Conservation (phyloP, 2,888 invertebrate species). For the Cheilosia urbana region DNA sequence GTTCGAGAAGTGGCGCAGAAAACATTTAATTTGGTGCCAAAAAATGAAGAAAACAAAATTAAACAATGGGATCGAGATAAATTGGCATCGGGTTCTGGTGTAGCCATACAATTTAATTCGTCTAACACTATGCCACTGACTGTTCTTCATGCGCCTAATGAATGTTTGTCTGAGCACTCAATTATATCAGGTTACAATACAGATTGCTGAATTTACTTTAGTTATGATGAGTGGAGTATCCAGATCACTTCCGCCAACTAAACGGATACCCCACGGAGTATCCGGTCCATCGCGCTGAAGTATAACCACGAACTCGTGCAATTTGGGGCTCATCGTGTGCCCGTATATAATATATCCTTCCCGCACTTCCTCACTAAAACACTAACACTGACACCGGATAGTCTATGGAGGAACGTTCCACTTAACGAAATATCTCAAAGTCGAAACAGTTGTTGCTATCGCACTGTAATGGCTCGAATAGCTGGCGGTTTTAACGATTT, state of each 20-base stretch:
- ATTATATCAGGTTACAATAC: conserved; percentile 71
- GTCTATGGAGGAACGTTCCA: neutral
- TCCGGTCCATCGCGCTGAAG: conserved; percentile 89
- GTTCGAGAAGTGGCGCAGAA: conserved; percentile 56
- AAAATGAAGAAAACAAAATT: conserved; percentile 20
- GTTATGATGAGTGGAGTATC: conserved; percentile 94
- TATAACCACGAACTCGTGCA: conserved; percentile 90
- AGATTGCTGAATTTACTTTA: conserved; percentile 87
- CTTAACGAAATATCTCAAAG: conserved; percentile 1
- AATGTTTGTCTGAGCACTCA: conserved; percentile 10
- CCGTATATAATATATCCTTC: conserved; percentile 10
- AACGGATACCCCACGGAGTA: conserved; percentile 93
- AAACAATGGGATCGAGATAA: conserved; percentile 68
- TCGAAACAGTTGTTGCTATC: conserved; percentile 54
- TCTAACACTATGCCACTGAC: conserved; percentile 31
- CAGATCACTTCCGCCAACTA: conserved; percentile 94
- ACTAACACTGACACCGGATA: conserved; percentile 16
- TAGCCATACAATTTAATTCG: conserved; percentile 53
- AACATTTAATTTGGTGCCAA: conserved; percentile 65
- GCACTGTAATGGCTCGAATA: conserved; percentile 34
- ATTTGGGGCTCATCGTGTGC: conserved; percentile 84
- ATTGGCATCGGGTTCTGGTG: conserved; percentile 53
- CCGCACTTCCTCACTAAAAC: conserved; percentile 28
- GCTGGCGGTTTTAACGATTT: conserved; percentile 79
- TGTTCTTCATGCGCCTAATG: conserved; percentile 27